Evolutionary conservation across 2,888 invertebrate species (phyloP), one percentile per base, ranked within the genome.

Genomic region (Drosophila austrosaltans): DNA sequence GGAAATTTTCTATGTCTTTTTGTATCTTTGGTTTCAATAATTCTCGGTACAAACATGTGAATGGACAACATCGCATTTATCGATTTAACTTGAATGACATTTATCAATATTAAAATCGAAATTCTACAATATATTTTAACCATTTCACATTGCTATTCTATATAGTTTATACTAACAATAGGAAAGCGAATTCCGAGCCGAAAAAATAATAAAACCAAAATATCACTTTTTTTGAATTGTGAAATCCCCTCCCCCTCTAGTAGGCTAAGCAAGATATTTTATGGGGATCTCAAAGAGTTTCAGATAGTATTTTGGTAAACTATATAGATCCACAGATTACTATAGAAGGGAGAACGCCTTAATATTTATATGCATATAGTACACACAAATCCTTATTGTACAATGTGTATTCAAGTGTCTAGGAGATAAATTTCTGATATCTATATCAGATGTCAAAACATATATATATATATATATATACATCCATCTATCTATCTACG

Each of bases 391-490:
- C 32, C 40, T 67, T 74, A 74, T 63, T 10, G 30, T 68, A 72
- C 75, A 72, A 44, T 74, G 72, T 72, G 71, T 71, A 72, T 44
- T 66, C 10, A 10, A 48, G 71, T 70, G 58, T 63, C 70, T 72
- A 59, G 59, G 39, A 66, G 54, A 71, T 71, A 71, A 60, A 71
- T 65, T 16, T 65, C 22, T 25, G 48, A 48, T 48, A 48, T 48
- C 44, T 48, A 48, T 25, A 25, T 28, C 48, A 48, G 48, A 48
- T 48, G 48, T 48, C 48, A 25, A 48, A 4, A 10, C 56, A 66
- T 72, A 61, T 25, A 16, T 16, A 16, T 16, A 16, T 16, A 16
- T 16, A 16, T 16, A 16, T 16, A 16, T 16, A 56, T 60, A 69
- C 57, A 66, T 42, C 40, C 32, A 30, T 68, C 22, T 59, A 42